These are phyloP conservation scores for Sclerodermus sp. DNA, from an alignment of 2,888 invertebrate genomes.

Conservation along the genomic window DNA sequence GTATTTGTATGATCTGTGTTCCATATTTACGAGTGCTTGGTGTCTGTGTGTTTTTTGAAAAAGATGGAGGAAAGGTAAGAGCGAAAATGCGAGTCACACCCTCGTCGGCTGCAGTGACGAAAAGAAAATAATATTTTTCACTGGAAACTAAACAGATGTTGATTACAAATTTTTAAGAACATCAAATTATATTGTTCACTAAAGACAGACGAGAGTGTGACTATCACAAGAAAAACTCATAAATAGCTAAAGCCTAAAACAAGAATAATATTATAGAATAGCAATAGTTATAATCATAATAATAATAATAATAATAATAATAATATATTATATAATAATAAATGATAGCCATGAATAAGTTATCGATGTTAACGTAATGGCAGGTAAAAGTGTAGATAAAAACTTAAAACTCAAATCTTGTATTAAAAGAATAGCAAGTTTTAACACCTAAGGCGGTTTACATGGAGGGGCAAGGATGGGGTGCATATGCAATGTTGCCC, in stretches of 20 bases:
- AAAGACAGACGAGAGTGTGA: constrained; percentile 42
- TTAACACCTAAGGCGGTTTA: too few relatives aligned
- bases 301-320: too few relatives aligned
- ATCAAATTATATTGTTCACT: too few relatives aligned
- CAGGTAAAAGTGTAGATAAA: too few relatives aligned
- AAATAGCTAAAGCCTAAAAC: constrained; percentile 44
- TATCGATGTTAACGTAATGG: constrained; percentile 36
- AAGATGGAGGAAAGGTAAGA: constrained; percentile 29
- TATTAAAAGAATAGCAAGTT: too few relatives aligned
- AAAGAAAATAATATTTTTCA: constrained; percentile 2
- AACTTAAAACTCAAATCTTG: too few relatives aligned
- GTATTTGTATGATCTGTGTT: constrained; percentile 24
- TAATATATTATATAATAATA: constrained; percentile 2
- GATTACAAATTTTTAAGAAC: too few relatives aligned
- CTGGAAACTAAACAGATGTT: not conserved
- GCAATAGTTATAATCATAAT: too few relatives aligned
- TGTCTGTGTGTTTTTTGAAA: constrained; percentile 1
- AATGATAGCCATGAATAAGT: constrained; percentile 33
- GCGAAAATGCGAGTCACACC: constrained; percentile 46
- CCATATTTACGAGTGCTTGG: constrained; percentile 9
- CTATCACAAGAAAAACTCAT: constrained; percentile 41
- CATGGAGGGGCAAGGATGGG: constrained; percentile 25
- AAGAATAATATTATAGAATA: constrained; percentile 24
- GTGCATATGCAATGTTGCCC: constrained; percentile 14
- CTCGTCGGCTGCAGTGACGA: constrained; percentile 33